Base-by-base conservation (phyloP, 1,140 invertebrate species). In the Tetranychus urticae region DNA sequence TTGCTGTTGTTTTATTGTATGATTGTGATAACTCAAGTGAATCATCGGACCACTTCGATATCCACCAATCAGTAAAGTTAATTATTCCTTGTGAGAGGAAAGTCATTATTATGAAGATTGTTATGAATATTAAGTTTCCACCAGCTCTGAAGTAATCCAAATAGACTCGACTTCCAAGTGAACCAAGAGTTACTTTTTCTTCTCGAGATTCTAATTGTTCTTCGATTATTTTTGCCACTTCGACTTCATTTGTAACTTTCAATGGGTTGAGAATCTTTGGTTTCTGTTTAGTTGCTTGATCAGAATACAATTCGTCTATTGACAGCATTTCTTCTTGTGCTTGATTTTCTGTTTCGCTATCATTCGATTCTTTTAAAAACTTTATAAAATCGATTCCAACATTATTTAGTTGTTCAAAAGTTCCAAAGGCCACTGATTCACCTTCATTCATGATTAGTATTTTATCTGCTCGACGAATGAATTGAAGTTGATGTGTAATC, bases 401-500 rank as follows among this genome's bases (percentile, higher is more conserved):
- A 23, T 23, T 23, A 23, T 23, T 23, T 23, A 23, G 23, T 23
- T 23, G 23, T 23, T 45, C 62, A 47, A 4, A 35, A 7, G 34
- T 65, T 34, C 66, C 66, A 14, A 65, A 57, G n/a, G 66, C 66
- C 13, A 65, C n/a, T 31, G 52, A 61, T 34, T 58, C 31, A 12
- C 89, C 88, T 63, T 81, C 75, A 35, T 82, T 78, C 75, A 96
- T 75, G 13, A 83, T 71, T 37, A 91, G 67, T 39, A 90, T 76
- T 54, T 77, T 70, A 75, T 92, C 81, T 57, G 84, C 83, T 67
- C 79, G 77, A 10, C 35, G 46, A 35, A 62, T 48, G 60, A 57
- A 66, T 12, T 62, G 60, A 13, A 62, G 34, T 56, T 88, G 81
- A 71, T 96, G 88, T 0, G 90, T 88, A 63, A 86, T 86, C 13